These are phyloP conservation scores for Amphipoea lucens DNA, from an alignment of 2,888 invertebrate genomes.

Conservation along the genomic window DNA sequence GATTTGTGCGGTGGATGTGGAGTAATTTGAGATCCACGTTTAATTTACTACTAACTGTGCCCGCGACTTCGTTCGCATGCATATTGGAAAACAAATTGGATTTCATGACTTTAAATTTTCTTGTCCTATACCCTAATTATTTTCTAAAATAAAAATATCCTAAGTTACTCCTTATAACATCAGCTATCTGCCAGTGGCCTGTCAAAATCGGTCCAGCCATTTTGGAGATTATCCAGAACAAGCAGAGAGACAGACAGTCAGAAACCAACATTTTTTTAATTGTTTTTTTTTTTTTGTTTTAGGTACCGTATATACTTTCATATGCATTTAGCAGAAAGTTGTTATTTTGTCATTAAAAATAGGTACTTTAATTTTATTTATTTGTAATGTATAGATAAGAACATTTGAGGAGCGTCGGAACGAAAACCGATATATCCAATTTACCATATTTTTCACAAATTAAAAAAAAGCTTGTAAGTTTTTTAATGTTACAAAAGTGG, in stretches of 20 bases:
- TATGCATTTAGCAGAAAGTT: background rate
- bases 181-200: background rate
- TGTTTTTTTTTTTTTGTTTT: background rate
- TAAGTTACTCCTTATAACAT: background rate
- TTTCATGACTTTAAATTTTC: background rate
- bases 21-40: slow-evolving; percentile 10
- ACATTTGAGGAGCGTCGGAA: no score
- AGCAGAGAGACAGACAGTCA: background rate
- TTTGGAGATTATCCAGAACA: background rate
- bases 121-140: background rate
- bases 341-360: background rate
- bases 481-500: no score
- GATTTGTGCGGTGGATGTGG: slow-evolving; percentile 31
- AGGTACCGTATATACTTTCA: background rate
- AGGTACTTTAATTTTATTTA: background rate
- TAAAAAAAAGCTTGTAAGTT: no score
- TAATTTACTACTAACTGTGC: background rate
- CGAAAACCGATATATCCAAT: no score
- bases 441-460: no score
- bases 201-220: background rate
- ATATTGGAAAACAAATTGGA: background rate
- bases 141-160: background rate
- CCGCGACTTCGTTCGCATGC: background rate
- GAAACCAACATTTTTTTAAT: no score
- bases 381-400: background rate